Evolutionary conservation across 2,113 vertebrate species (phyloP), one percentile per base, ranked within the genome.

Genomic region (Balaenoptera acutorostrata): DNA sequence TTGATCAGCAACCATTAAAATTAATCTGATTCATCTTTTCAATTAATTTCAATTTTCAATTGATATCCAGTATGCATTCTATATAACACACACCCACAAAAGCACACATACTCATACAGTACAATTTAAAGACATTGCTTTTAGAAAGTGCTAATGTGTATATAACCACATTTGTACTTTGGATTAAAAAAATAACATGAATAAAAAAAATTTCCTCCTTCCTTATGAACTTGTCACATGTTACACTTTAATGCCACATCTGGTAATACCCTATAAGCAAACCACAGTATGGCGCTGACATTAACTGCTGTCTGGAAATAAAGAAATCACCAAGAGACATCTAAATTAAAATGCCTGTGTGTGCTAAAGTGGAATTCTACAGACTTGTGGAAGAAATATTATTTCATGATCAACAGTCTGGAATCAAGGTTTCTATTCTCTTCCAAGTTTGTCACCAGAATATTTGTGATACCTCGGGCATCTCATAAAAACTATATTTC

Each of bases 251-350:
- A 95, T 87, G 55, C 11, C 10, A 80, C n/a, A 44, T 71, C 7
- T 88, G 18, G 3, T 83, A 80, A 59, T 83, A 71, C 29, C 18
- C 17, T 88, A 11, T 31, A 84, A 95, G 85, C 23, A 80, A 23
- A 84, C 20, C 87, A 75, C 63, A 96, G 41, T n/a, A 91, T 86
- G 15, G 87, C 49, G 64, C 8, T 92, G 36, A 4, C 39, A 84
- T 96, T 89, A 80, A 59, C 49, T 94, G 36, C 18, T 91, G 20
- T 36, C 66, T 96, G 10, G 64, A 95, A 95, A 88, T 68, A 87
- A 89, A 85, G 10, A 8, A 44, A 46, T 23, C 59, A 93, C 77
- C 27, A 84, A 68, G 23, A 88, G 18, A 89, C 20, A 83, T n/a
- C 33, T 59, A 75, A 85, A 55, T 55, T 87, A 63, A 18, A 86